Evolutionary conservation across 2,888 invertebrate genomes (phyloP), one percentile per base, ranked within the genome.

Genomic region (Nebria brevicollis): DNA sequence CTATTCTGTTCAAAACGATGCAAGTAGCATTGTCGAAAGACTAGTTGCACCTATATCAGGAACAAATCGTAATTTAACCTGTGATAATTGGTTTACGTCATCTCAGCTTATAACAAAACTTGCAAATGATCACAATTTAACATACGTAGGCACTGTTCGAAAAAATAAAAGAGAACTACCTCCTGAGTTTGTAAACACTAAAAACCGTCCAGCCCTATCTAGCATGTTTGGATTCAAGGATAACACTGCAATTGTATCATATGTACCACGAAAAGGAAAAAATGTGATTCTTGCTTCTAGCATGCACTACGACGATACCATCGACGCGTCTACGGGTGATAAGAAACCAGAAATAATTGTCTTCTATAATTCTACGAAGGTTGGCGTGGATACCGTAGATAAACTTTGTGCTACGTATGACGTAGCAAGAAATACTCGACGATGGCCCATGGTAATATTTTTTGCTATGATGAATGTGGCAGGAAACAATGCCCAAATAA

Each of bases 241-340:
- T 10, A 20, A 20, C 20, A 20, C 20, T 20, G 20, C 77, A 72
- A 13, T 82, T 72, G 68, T 82, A 43, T 83, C 83, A 42, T 82
- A 84, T 75, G 25, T 84, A 42, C 83, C 83, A 66, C 78, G 82
- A 82, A 83, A 84, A 75, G 73, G 72, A 73, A 82, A 82, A 77
- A 77, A 66, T 72, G 83, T 84, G 34, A 42, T 82, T 65, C 72
- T 83, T 41, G 65, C 77, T 54, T 83, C 78, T 15, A 83, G 43
- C 20, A 80, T 83, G 80, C 82, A 77, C 74, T 20, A 77, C 65
- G 74, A 77, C 77, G 81, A 82, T 72, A 66, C 78, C 26, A 84
- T 83, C 73, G 81, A 84, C 70, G 68, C 79, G 25, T 66, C 74
- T 72, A 74, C 83, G 42, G 82, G 82, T 15, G 81, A 83, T 25